These are phyloP conservation scores for Planococcus citri DNA, from an alignment of 1,140 invertebrate species.

Conservation along the genomic window DNA sequence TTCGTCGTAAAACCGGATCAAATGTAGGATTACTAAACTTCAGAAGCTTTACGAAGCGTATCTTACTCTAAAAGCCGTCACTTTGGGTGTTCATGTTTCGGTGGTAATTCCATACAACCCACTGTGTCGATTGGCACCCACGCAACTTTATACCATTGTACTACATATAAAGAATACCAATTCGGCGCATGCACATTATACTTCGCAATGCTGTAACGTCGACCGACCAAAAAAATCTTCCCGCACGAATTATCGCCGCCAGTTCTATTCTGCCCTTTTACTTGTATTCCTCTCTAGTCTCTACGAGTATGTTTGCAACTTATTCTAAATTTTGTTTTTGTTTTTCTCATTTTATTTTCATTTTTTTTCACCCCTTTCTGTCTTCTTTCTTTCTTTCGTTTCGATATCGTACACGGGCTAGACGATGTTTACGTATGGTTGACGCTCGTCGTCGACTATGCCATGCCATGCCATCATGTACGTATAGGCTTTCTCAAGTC, in stretches of 20 bases:
- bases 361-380: too few relatives aligned
- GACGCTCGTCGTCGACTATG: too few relatives aligned
- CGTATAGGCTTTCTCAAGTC: too few relatives aligned
- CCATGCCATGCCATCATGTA: too few relatives aligned
- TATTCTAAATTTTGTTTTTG: too few relatives aligned
- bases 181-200: slow-evolving; percentile 7
- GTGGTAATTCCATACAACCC: slow-evolving; percentile 15
- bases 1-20: slow-evolving; percentile 6
- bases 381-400: too few relatives aligned
- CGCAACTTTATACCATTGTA: slow-evolving; percentile 19
- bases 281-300: background rate
- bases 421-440: too few relatives aligned
- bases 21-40: background rate
- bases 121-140: slow-evolving; percentile 17
- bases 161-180: background rate
- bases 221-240: background rate
- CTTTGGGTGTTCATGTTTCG: slow-evolving; percentile 19
- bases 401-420: too few relatives aligned
- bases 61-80: slow-evolving; percentile 9
- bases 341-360: too few relatives aligned
- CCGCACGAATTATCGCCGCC: background rate
- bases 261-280: background rate
- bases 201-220: background rate
- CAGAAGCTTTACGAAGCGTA: slow-evolving; percentile 6
- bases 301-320: too few relatives aligned